These are phyloP conservation scores for Melanaphis sacchari DNA, from an alignment of 1,140 invertebrate species.

Conservation along the genomic window DNA sequence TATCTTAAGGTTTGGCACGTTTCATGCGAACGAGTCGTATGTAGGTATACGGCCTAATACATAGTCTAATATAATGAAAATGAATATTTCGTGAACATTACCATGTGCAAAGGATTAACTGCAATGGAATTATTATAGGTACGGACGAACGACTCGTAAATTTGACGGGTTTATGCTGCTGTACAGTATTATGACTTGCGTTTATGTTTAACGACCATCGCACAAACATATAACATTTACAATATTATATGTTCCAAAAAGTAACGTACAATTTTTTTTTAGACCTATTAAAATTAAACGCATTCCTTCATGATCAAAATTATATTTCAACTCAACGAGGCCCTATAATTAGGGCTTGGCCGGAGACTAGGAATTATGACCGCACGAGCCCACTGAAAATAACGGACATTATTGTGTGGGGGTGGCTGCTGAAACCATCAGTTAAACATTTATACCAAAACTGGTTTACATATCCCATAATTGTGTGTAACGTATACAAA, in stretches of 20 bases:
- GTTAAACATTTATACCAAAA: neutral
- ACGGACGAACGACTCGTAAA: neutral
- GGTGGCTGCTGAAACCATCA: neutral
- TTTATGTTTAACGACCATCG: conserved; percentile 9
- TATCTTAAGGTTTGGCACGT: conserved; percentile 19
- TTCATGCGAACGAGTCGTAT: neutral
- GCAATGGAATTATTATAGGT: neutral
- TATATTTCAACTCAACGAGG: neutral
- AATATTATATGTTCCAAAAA: neutral
- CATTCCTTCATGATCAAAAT: neutral
- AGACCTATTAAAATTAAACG: neutral
- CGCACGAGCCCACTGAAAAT: neutral
- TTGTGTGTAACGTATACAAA: neutral
- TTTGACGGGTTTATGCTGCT: neutral
- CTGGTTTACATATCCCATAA: neutral
- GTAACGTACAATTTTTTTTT: conserved; percentile 6
- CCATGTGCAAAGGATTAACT: neutral
- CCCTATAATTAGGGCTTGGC: conserved; percentile 3
- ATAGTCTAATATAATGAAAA: neutral
- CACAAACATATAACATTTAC: neutral
- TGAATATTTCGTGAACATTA: neutral
- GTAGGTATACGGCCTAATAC: neutral
- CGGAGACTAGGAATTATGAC: neutral
- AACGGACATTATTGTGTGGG: neutral
- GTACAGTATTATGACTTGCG: neutral